Percentiles rank a stretch among this genome's conserved stretches.
These are phyloP conservation scores for Pseudomyrmex concolor DNA, from an alignment of 1,140 invertebrate species.

Conservation along the genomic window DNA sequence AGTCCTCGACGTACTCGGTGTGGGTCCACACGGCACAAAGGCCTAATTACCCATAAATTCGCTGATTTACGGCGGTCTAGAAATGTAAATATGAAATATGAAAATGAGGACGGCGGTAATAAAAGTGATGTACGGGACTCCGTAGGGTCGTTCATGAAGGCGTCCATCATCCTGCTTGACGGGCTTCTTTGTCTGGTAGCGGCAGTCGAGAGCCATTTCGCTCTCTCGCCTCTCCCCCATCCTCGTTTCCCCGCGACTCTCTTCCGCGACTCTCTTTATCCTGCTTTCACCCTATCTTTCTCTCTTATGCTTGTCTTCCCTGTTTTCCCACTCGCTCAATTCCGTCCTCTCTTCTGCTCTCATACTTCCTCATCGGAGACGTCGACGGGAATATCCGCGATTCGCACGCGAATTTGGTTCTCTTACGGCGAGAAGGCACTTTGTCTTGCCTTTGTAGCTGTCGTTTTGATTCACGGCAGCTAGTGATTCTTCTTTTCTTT, in stretches of 20 bases:
- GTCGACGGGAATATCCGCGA: constrained; percentile 65
- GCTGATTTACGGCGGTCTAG: constrained; percentile 87
- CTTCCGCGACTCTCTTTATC: constrained; percentile 49
- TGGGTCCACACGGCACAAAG: constrained; percentile 84
- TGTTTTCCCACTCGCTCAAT: not conserved
- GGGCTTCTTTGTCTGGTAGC: constrained; percentile 87
- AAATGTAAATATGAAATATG: constrained; percentile 93
- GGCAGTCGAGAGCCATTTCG: constrained; percentile 79
- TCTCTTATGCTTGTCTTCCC: not conserved
- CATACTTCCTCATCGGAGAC: constrained; percentile 49
- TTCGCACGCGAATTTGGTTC: constrained; percentile 76
- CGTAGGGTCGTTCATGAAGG: constrained; percentile 90
- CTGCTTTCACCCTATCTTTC: constrained; percentile 8
- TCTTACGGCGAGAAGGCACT: constrained; percentile 68
- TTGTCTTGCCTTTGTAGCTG: constrained; percentile 61
- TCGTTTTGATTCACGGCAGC: constrained; percentile 60
- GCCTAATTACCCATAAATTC: constrained; percentile 89
- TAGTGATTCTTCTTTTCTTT: constrained; percentile 59
- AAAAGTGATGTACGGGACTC: constrained; percentile 91
- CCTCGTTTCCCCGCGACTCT: constrained; percentile 34
- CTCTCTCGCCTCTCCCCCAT: constrained; percentile 36
- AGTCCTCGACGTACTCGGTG: constrained; percentile 43
- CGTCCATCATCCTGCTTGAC: constrained; percentile 89
- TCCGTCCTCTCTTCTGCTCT: constrained; percentile 36
- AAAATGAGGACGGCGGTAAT: constrained; percentile 92